Percentiles rank a stretch among this genome's conserved stretches.
These are phyloP conservation scores for Sula dactylatra DNA, from an alignment of 2,113 vertebrate species.

Conservation along the genomic window DNA sequence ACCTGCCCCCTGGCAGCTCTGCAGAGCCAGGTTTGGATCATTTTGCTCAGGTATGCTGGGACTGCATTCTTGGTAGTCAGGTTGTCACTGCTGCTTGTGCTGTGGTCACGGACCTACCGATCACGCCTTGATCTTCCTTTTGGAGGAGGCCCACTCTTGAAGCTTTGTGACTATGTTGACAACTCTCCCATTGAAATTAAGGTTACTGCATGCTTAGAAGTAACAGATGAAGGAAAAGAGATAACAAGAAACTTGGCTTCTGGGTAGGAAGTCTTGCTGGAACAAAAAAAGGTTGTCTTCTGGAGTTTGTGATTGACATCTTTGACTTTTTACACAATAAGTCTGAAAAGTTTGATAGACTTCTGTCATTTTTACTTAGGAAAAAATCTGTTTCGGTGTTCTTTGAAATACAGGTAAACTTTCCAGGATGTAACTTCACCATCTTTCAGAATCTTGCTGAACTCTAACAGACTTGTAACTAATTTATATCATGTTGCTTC, in stretches of 20 bases:
- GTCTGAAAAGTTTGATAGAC: background rate
- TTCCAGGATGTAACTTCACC: background rate
- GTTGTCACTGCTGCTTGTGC: rapidly evolving
- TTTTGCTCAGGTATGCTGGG: background rate
- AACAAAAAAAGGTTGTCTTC: background rate
- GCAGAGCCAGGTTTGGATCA: background rate
- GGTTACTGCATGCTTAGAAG: background rate
- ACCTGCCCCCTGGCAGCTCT: background rate
- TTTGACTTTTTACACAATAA: background rate
- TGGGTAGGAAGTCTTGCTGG: background rate
- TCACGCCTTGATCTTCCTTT: rapidly evolving
- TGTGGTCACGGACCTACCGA: rapidly evolving
- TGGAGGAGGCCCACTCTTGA: background rate
- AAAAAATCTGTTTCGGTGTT: background rate
- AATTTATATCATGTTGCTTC: background rate
- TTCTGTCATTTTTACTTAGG: background rate
- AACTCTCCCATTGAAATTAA: background rate
- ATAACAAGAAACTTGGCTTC: background rate
- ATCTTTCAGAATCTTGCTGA: background rate
- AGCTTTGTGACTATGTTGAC: background rate
- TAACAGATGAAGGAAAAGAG: background rate
- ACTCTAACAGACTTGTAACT: background rate
- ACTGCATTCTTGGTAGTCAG: background rate
- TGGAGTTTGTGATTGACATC: background rate
- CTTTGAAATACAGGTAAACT: background rate